A percentile compares a stretch with the other conserved stretches of the same genome.
Evolutionary conservation across 2,797 vertebrate genomes (phyloP).

Genomic region (Borostomias antarcticus): DNA sequence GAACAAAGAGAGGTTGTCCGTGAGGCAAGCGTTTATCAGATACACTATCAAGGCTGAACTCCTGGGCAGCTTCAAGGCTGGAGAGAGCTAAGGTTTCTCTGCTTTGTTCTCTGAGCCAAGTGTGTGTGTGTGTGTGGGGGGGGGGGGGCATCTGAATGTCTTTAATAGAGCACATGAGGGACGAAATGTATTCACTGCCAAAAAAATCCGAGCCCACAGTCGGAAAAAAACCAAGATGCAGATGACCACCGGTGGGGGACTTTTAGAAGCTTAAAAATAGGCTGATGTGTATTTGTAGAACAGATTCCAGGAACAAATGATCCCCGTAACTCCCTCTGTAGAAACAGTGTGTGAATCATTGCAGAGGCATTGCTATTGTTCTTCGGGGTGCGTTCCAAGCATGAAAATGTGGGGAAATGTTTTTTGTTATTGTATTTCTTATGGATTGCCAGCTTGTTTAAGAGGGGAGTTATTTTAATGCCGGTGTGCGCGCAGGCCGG

Average conservation of each 20-base stretch:
- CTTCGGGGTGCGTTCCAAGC: slow-evolving; percentile 3
- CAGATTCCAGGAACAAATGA: slow-evolving; percentile 38
- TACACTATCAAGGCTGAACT: slow-evolving; percentile 47
- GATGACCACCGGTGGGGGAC: slow-evolving; percentile 50
- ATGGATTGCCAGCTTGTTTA: slow-evolving; percentile 44
- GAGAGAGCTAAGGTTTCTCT: slow-evolving; percentile 49
- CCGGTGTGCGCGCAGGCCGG: slow-evolving; percentile 47
- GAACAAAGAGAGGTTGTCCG: slow-evolving; percentile 1
- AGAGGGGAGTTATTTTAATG: slow-evolving; percentile 43
- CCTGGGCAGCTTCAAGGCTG: slow-evolving; percentile 37
- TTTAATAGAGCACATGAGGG: slow-evolving; percentile 44
- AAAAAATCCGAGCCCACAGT: slow-evolving; percentile 46
- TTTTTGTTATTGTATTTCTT: slow-evolving; percentile 4
- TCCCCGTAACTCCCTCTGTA: slow-evolving; percentile 32
- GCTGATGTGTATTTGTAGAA: slow-evolving; percentile 36
- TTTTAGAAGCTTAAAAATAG: slow-evolving; percentile 36
- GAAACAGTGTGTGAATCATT: slow-evolving; percentile 40
- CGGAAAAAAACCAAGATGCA: slow-evolving; percentile 31
- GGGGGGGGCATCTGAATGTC: slow-evolving; percentile 52
- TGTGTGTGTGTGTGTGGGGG: too few relatives aligned
- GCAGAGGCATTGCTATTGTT: slow-evolving; percentile 25
- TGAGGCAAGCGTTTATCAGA: slow-evolving; percentile 54
- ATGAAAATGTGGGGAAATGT: slow-evolving; percentile 6
- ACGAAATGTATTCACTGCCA: slow-evolving; percentile 44
- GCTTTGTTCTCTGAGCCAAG: slow-evolving; percentile 72